Evolutionary conservation across 2,797 vertebrate genomes (phyloP).

Genomic region (Sciurus carolinensis): DNA sequence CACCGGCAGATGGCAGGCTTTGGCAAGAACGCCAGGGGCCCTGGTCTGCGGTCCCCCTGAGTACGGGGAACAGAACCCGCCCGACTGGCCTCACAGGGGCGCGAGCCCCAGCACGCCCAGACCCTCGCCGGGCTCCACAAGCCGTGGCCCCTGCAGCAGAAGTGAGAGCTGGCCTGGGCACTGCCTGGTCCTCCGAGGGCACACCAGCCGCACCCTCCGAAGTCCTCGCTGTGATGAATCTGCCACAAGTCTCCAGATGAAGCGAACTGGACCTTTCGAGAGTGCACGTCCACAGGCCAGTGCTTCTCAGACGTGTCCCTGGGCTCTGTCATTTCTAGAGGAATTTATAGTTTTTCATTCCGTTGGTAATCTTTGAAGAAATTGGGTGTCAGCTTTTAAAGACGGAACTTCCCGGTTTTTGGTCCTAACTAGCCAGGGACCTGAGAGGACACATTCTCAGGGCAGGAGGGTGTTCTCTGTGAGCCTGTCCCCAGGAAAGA

Average conservation of each 20-base stretch:
- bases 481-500: neutral
- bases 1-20: neutral
- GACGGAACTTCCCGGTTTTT: neutral
- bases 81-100: neutral
- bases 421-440: neutral
- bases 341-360: neutral
- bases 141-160: neutral
- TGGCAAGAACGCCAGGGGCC: accelerated
- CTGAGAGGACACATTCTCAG: neutral
- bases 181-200: no score
- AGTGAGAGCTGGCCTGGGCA: neutral
- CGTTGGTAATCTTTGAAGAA: no score
- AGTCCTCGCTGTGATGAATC: neutral
- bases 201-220: neutral
- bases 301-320: neutral
- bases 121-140: neutral
- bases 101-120: neutral
- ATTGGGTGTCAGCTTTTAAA: neutral
- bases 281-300: accelerated
- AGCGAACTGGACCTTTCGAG: accelerated
- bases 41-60: neutral
- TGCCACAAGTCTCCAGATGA: neutral
- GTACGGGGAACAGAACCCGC: neutral
- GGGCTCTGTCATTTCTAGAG: neutral
- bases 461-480: no score